A percentile compares a stretch with the other conserved stretches of the same genome.
Evolutionary conservation across 1,140 invertebrate genomes (phyloP).

Genomic region (Hypsibius dujardini): DNA sequence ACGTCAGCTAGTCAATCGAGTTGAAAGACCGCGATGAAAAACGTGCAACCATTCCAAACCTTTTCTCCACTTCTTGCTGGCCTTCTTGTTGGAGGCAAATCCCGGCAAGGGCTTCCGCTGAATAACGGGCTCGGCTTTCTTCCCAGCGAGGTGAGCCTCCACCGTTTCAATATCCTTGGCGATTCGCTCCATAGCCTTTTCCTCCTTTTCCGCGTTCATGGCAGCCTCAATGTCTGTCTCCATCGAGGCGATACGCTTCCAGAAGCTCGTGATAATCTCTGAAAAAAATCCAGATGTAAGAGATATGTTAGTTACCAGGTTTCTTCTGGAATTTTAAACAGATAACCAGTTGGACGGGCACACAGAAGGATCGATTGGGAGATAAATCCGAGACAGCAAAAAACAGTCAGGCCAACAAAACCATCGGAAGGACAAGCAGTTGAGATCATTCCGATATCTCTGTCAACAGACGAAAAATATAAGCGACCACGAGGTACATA

Average conservation of each 20-base stretch:
- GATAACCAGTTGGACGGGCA: too few species aligned
- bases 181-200: background rate
- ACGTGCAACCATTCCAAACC: background rate
- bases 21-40: background rate
- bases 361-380: too few species aligned
- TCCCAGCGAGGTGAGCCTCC: background rate
- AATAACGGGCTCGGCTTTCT: background rate
- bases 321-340: too few species aligned
- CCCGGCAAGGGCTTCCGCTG: too few species aligned
- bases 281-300: background rate
- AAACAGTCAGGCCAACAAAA: too few species aligned
- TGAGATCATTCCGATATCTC: too few species aligned
- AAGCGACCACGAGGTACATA: too few species aligned
- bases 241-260: background rate
- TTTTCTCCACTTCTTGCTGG: constrained; percentile 12
- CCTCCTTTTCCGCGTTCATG: background rate
- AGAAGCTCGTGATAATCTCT: background rate
- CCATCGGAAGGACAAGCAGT: too few species aligned
- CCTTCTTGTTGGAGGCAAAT: background rate
- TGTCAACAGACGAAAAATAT: too few species aligned
- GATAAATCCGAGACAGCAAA: too few species aligned
- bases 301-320: too few species aligned
- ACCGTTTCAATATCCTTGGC: background rate
- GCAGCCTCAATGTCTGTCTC: background rate
- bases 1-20: constrained; percentile 1